A percentile compares a stretch with the other conserved stretches of the same genome.
Evolutionary conservation across 2,888 invertebrate species (phyloP).

Genomic region (Lottia gigantea): DNA sequence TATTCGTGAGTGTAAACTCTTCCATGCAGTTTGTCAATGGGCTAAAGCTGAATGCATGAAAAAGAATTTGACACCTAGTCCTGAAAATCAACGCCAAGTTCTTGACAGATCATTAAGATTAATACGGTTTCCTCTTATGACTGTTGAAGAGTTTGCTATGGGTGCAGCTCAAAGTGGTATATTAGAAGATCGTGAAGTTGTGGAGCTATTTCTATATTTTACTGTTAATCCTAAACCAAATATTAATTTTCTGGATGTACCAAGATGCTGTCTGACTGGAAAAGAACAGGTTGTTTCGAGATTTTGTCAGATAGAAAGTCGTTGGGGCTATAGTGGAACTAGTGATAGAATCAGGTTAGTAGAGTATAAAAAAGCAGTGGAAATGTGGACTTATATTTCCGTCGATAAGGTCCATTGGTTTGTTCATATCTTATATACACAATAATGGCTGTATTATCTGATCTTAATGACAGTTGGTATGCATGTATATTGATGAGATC

Average conservation of each 20-base stretch:
- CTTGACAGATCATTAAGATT: slow-evolving; percentile 79
- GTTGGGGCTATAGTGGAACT: slow-evolving; percentile 88
- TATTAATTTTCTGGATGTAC: slow-evolving; percentile 76
- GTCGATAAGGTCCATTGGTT: too few relatives aligned
- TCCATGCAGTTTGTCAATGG: slow-evolving; percentile 71
- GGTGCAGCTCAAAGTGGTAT: slow-evolving; percentile 75
- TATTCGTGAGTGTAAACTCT: slow-evolving; percentile 82
- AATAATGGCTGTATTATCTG: too few relatives aligned
- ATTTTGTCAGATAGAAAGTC: slow-evolving; percentile 81
- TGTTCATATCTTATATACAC: too few relatives aligned
- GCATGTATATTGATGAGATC: too few relatives aligned
- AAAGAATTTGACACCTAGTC: slow-evolving; percentile 75
- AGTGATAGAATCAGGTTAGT: slow-evolving; percentile 80
- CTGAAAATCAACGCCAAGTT: slow-evolving; percentile 78
- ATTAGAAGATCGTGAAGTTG: slow-evolving; percentile 81
- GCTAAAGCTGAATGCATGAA: slow-evolving; percentile 76
- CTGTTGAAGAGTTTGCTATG: slow-evolving; percentile 85
- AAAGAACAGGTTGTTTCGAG: slow-evolving; percentile 81
- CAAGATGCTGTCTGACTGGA: slow-evolving; percentile 82
- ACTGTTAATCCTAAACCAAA: slow-evolving; percentile 80
- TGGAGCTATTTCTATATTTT: slow-evolving; percentile 72
- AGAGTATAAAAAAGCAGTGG: too few relatives aligned
- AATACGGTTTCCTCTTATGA: slow-evolving; percentile 86
- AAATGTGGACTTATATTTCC: too few relatives aligned
- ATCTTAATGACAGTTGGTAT: too few relatives aligned